Base-by-base conservation (phyloP, 2,888 invertebrate genomes). In the Spisula solida region DNA sequence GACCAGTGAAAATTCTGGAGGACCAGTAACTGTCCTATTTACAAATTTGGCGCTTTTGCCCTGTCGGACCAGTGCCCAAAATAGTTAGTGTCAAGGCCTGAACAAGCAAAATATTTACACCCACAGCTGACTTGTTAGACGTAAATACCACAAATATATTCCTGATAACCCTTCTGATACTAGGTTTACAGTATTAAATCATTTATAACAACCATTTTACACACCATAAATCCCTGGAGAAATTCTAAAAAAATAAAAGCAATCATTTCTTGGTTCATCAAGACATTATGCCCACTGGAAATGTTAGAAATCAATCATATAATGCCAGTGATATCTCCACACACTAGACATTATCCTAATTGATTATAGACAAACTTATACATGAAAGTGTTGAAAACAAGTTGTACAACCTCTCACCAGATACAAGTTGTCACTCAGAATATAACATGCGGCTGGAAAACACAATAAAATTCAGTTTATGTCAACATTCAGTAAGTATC, bases 361-460 rank as follows among this genome's bases (percentile, higher is more conserved):
- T 75, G 75, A 75, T 75, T 34, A 75, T 75, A 75, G 75, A 75
- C 75, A 75, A 75, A 75, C 41, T 16, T 25, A 31, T 75, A 34
- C n/a, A n/a, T n/a, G n/a, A n/a, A n/a, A n/a, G n/a, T n/a, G n/a
- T n/a, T n/a, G n/a, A n/a, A 12, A 31, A 31, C 18, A n/a, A 66
- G 25, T 66, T 2, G 2, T 66, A 66, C 60, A 66, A 66, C 25
- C 25, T 2, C 60, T 66, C 6, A 14, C 6, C 51, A 51, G 51
- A 51, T 51, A 12, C 12, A 16, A 51, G 10, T 51, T 51, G 51
- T 51, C 51, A 51, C 51, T 51, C 14, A 51, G 51, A 51, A 51
- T 51, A 51, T 12, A 51, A 51, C 1, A 51, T 51, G 51, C 1
- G 51, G 51, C 16, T 16, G 51, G 51, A 51, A 51, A 51, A 51